A percentile compares a stretch with the other conserved stretches of the same genome.
Conservation (phyloP, 2,797 vertebrate genomes). For the Mareca penelope region DNA sequence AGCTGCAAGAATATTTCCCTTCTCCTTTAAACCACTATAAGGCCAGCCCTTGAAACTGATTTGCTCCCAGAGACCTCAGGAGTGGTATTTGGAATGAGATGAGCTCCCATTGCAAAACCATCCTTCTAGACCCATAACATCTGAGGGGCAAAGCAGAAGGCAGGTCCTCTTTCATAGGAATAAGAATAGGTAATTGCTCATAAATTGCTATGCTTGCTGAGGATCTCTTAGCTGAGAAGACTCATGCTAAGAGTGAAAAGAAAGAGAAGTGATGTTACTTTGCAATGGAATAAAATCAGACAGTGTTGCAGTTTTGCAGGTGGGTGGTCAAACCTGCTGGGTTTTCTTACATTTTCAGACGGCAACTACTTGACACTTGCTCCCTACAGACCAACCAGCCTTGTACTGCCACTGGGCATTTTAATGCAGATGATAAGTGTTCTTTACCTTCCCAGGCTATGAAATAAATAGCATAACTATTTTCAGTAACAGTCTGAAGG, state of each 20-base stretch:
- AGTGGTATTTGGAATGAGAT: not conserved
- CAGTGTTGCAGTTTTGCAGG: not conserved
- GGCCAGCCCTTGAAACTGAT: not conserved
- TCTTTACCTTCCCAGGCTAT: not conserved
- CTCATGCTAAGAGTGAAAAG: not conserved
- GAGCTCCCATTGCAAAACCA: not conserved
- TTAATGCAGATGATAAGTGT: not conserved
- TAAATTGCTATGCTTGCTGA: not conserved
- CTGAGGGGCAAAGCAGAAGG: not conserved
- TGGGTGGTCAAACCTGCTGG: not conserved
- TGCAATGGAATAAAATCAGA: not conserved
- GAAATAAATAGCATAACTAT: not conserved
- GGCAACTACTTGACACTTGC: not conserved
- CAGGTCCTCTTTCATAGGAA: not conserved
- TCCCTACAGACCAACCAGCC: not conserved
- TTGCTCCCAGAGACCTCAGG: not conserved
- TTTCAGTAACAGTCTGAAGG: not conserved
- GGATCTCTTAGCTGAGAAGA: not conserved
- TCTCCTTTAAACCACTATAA: not conserved
- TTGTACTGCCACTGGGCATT: not conserved
- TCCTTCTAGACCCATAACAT: not conserved
- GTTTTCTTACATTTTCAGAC: not conserved
- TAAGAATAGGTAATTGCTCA: not conserved
- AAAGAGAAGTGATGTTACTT: not conserved
- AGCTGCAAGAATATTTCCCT: not conserved